Percentiles rank a stretch among this genome's conserved stretches.
phyloP scores from a whole-genome alignment of 2,797 vertebrate species.

The Yasuhikotakia modesta region DNA sequence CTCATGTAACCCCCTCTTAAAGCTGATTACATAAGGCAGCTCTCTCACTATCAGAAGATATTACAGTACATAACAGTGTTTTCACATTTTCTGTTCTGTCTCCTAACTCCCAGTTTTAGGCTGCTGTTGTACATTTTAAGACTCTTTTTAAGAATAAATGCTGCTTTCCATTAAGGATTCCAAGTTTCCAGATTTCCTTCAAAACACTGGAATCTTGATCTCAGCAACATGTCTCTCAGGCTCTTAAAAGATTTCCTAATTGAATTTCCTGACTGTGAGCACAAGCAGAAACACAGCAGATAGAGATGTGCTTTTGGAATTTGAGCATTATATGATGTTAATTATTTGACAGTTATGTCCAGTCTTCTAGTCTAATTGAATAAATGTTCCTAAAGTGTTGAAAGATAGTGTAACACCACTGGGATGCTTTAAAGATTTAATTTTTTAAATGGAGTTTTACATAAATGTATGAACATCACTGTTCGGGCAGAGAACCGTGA shows the following conservation, averaged over 20 bases:
- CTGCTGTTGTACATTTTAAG: not conserved
- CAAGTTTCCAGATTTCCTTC: not conserved
- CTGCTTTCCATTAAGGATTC: not conserved
- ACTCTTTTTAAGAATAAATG: not conserved
- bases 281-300: not conserved
- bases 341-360: no score
- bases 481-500: no score
- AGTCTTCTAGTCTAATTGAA: not conserved
- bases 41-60: constrained; percentile 8
- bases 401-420: not conserved
- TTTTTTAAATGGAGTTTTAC: no score
- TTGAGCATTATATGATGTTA: constrained; percentile 6
- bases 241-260: no score
- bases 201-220: not conserved
- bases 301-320: not conserved
- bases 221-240: not conserved
- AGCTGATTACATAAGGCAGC: constrained; percentile 31
- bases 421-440: no score
- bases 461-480: no score
- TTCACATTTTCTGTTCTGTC: constrained; percentile 1
- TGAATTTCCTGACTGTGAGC: not conserved
- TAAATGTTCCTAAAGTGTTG: not conserved
- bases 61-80: constrained; percentile 4
- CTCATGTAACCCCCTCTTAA: constrained; percentile 26
- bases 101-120: not conserved